Percentiles rank a stretch among this genome's conserved stretches.
phyloP scores from a whole-genome alignment of 2,113 vertebrate species.

The Benthochromis sp. region DNA sequence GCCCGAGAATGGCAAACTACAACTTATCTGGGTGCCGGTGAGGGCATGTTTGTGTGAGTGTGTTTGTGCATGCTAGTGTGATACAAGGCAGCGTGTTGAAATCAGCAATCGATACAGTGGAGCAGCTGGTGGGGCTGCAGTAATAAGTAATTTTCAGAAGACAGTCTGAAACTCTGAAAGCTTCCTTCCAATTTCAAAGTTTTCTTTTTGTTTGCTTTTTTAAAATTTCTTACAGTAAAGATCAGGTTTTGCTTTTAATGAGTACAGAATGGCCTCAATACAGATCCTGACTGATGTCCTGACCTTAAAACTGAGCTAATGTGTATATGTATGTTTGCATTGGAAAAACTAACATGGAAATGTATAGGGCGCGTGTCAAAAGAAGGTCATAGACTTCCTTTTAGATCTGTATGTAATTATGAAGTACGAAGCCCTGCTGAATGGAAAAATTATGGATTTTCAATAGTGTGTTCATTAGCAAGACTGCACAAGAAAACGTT shows the following conservation, averaged over 20 bases:
- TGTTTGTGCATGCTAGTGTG: neutral
- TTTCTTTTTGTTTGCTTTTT: neutral
- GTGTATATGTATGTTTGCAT: neutral
- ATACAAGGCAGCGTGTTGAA: neutral
- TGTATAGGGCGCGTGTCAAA: neutral
- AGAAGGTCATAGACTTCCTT: neutral
- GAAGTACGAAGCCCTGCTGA: neutral
- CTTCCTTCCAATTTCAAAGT: neutral
- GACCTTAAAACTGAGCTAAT: neutral
- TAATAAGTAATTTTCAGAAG: neutral
- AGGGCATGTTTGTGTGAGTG: neutral
- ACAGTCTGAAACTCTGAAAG: neutral
- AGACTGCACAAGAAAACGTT: neutral
- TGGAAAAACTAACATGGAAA: neutral
- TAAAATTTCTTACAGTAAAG: neutral
- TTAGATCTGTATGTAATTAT: neutral
- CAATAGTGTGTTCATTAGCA: neutral
- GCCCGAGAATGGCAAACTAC: conserved; percentile 31
- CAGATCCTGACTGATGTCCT: neutral
- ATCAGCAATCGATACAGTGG: neutral
- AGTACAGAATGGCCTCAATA: neutral
- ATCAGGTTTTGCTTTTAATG: neutral
- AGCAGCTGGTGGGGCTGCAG: neutral
- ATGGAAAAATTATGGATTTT: neutral
- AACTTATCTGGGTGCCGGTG: neutral